Evolutionary conservation across 2,888 invertebrate species (phyloP).

Genomic region (Lampropteryx suffumata): DNA sequence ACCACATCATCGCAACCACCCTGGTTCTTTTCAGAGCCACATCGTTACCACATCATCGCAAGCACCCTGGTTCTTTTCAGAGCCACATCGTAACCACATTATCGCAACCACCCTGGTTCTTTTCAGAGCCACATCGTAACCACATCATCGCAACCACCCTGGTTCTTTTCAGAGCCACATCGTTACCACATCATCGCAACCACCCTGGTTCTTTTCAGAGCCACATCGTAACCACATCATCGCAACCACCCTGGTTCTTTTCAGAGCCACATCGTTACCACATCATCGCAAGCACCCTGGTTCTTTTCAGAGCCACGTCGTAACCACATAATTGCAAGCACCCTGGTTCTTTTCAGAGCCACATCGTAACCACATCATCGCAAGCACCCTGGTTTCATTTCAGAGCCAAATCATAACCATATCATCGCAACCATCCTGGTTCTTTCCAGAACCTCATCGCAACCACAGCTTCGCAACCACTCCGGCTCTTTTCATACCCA

Average conservation of each 20-base stretch:
- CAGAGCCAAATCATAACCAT: constrained; percentile 2
- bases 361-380: neutral
- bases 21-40: constrained; percentile 25
- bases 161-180: neutral
- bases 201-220: constrained; percentile 29
- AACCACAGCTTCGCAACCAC: neutral
- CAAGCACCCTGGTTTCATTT: neutral
- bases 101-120: neutral
- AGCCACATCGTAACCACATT: neutral
- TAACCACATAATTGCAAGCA: neutral
- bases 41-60: constrained; percentile 12
- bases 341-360: constrained; percentile 5
- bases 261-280: constrained; percentile 9
- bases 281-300: constrained; percentile 5
- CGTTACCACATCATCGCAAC: constrained; percentile 5
- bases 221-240: constrained; percentile 20
- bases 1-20: constrained; percentile 8
- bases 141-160: neutral
- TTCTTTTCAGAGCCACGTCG: constrained; percentile 14
- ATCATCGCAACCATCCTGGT: neutral
- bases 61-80: neutral
- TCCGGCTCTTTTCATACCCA: too few species aligned
- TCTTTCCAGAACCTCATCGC: constrained; percentile 1
- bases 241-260: constrained; percentile 3
- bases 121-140: constrained; percentile 6